These are phyloP conservation scores for Isaurus tuberculatus DNA, from an alignment of 92 coral and sea anemone species.

Conservation along the genomic window DNA sequence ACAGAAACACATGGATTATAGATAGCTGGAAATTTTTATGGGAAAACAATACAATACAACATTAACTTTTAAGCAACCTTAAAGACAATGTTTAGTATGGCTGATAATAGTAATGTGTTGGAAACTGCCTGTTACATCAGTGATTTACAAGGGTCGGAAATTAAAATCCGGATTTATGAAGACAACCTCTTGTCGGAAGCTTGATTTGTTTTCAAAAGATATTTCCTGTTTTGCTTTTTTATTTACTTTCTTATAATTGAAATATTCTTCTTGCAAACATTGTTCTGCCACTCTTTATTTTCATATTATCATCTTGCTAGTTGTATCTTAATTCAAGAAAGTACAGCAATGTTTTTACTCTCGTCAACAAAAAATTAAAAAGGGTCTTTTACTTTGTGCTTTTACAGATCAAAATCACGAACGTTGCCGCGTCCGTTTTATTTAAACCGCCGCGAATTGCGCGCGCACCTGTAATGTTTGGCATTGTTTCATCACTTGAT, in stretches of 20 bases:
- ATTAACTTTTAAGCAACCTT: too few species aligned
- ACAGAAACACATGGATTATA: too few species aligned
- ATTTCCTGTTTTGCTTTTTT: neutral
- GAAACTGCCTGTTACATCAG: too few species aligned
- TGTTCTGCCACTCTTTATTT: neutral
- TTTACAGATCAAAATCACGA: neutral
- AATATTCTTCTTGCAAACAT: neutral
- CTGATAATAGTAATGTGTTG: too few species aligned
- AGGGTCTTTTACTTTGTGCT: too few species aligned
- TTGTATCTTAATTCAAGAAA: too few species aligned
- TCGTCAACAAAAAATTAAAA: neutral
- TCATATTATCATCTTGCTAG: neutral
- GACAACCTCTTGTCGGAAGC: too few species aligned
- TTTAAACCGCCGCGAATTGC: neutral
- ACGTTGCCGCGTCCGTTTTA: neutral
- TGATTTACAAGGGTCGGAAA: too few species aligned
- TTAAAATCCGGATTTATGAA: too few species aligned
- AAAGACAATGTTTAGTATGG: too few species aligned
- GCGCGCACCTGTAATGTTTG: conserved; percentile 26
- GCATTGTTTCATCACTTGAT: conserved; percentile 26
- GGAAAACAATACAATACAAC: too few species aligned
- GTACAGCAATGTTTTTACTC: neutral
- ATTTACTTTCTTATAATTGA: neutral
- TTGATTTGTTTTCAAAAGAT: neutral
- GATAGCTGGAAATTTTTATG: too few species aligned